phyloP scores from a whole-genome alignment of 37 sponge, comb jelly and placozoan species.

The Chondrosia reniformis region DNA sequence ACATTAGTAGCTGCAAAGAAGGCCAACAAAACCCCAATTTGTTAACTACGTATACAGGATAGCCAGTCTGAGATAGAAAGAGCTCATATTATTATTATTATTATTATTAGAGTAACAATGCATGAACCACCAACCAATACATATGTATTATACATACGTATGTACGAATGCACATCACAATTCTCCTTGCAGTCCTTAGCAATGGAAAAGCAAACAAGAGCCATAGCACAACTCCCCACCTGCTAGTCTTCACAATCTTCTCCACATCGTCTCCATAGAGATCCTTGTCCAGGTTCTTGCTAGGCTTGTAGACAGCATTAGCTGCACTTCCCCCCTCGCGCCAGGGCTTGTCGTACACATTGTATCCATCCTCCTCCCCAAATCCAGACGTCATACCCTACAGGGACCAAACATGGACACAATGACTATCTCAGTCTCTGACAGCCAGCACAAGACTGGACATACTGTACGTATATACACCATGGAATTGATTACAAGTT shows the following conservation, averaged over 20 bases:
- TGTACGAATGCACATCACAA: not conserved
- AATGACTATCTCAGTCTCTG: not conserved
- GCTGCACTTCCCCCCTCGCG: slow-evolving; percentile 83
- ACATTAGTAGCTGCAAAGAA: too few species aligned
- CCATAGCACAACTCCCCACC: slow-evolving; percentile 48
- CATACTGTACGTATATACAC: not conserved
- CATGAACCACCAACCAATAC: not conserved
- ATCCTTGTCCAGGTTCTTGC: slow-evolving; percentile 91
- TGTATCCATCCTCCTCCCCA: slow-evolving; percentile 90
- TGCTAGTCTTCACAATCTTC: slow-evolving; percentile 84
- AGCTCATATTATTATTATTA: too few species aligned
- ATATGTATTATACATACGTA: not conserved
- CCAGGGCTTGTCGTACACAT: slow-evolving; percentile 99
- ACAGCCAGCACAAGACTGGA: not conserved
- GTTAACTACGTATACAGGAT: too few species aligned
- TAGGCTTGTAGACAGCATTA: slow-evolving; percentile 83
- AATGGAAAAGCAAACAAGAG: too few species aligned
- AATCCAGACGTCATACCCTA: slow-evolving; percentile 85
- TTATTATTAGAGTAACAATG: too few species aligned
- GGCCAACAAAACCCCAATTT: too few species aligned
- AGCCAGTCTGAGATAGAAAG: too few species aligned
- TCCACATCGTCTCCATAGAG: slow-evolving; percentile 96
- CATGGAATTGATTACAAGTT: too few species aligned
- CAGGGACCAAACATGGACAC: not conserved
- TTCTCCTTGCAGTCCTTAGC: not conserved